Conservation (phyloP, 64 coral and sea anemone species). For the Cladopsammia gracilis region DNA sequence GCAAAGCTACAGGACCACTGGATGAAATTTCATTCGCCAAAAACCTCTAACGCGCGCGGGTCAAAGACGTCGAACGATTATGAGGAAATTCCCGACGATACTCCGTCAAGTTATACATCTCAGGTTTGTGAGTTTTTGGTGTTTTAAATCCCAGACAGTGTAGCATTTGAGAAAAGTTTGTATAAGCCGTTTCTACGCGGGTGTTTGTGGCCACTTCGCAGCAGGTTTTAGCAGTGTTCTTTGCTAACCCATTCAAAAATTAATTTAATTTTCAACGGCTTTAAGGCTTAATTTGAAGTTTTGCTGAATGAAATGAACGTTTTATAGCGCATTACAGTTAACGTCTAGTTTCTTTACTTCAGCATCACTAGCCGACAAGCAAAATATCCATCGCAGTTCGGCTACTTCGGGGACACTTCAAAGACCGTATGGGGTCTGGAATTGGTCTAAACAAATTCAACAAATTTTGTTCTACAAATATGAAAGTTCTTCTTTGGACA, state of each 20-base stretch:
- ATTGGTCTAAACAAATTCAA: background rate
- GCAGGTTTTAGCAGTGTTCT: background rate
- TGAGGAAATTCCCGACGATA: slow-evolving; percentile 66
- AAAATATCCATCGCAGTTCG: background rate
- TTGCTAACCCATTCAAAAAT: too few relatives aligned
- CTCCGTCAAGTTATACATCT: slow-evolving; percentile 7
- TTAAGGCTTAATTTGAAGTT: too few relatives aligned
- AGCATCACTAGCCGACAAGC: background rate
- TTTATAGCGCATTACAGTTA: too few relatives aligned
- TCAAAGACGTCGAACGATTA: slow-evolving; percentile 59
- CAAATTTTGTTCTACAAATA: background rate
- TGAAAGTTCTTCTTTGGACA: too few relatives aligned
- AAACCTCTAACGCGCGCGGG: background rate
- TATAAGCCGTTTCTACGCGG: background rate
- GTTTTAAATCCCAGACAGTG: background rate
- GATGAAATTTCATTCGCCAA: slow-evolving; percentile 82
- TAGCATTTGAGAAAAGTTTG: slow-evolving; percentile 21
- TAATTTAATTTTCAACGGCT: too few relatives aligned
- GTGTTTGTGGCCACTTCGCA: slow-evolving; percentile 4
- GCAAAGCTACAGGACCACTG: slow-evolving; percentile 90
- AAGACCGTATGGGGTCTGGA: background rate
- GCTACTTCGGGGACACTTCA: background rate
- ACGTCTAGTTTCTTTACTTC: background rate
- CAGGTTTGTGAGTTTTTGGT: background rate
- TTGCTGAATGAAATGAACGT: too few relatives aligned